Evolutionary conservation across 2,113 vertebrate species (phyloP).

Genomic region (Bagarius yarrelli): DNA sequence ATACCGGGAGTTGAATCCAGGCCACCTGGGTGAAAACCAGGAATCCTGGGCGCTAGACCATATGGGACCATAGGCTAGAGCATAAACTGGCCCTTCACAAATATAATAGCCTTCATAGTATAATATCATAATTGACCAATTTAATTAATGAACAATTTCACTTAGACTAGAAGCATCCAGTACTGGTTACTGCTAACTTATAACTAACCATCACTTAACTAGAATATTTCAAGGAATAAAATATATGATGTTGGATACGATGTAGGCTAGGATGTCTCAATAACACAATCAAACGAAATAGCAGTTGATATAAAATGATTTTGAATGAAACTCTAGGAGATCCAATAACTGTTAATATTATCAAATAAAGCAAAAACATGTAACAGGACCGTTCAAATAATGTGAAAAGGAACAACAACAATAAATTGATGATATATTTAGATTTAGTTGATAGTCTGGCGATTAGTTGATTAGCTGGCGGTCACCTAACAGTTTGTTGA

Average conservation of each 20-base stretch:
- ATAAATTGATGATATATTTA: background rate
- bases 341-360: background rate
- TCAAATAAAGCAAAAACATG: background rate
- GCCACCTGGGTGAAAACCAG: too few relatives aligned
- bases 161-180: background rate
- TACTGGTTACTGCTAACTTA: background rate
- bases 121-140: background rate
- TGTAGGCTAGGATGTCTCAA: background rate
- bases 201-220: background rate
- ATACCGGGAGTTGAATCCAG: too few relatives aligned
- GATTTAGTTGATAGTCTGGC: background rate
- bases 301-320: background rate
- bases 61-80: too few relatives aligned
- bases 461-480: background rate
- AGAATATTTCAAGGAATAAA: background rate
- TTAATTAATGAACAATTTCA: background rate
- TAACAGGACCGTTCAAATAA: background rate
- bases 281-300: background rate
- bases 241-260: too few relatives aligned
- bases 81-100: background rate
- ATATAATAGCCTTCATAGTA: background rate
- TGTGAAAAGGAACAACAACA: background rate
- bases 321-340: background rate
- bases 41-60: too few relatives aligned
- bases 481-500: background rate